Base-by-base conservation (phyloP, 2,797 vertebrate genomes). In the Tenualosa ilisha region DNA sequence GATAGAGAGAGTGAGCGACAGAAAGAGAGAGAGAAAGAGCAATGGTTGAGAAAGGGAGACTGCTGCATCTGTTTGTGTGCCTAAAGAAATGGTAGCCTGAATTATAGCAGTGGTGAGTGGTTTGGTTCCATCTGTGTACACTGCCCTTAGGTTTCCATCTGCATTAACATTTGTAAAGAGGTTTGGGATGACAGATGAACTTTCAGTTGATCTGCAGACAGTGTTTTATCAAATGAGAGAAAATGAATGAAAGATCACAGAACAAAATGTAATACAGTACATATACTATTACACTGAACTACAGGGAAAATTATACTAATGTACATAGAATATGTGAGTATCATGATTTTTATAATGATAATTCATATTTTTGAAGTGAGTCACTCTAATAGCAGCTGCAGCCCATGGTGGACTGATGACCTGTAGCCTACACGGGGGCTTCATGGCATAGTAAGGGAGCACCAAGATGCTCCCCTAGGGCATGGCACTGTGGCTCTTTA, bases 321-420 rank as follows among this genome's bases (percentile, higher is more conserved):
- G 50, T 51, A 51, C 12, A 12, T 51, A 12, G 12, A 51, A 9
- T 12, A 51, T 56, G 53, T 31, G n/a, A n/a, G n/a, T n/a, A n/a
- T 53, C 12, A 15, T 15, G 12, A 53, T 15, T 53, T 13, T 15
- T 20, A 9, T 63, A 24, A 63, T 63, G 59, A 63, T 63, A 8
- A 63, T 72, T 13, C 31, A 72, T 72, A 15, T 72, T 79, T 79
- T 79, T 46, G 72, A 40, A 7, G 22, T 79, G 72, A 79, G 72
- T 79, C 72, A 46, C 72, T 46, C 17, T 20, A 46, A 40, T 46
- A 79, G 72, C 72, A 79, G 72, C 72, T 79, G 72, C 22, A 15
- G 6, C 2, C 37, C 72, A 79, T 79, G 17, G 37, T 79, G 72
- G 2, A 22, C 43, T 46, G 13, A 43, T 46, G 72, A 43, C 72